Evolutionary conservation across 1,140 invertebrate genomes (phyloP), one percentile per base, ranked within the genome.

Genomic region (Nephila pilipes): DNA sequence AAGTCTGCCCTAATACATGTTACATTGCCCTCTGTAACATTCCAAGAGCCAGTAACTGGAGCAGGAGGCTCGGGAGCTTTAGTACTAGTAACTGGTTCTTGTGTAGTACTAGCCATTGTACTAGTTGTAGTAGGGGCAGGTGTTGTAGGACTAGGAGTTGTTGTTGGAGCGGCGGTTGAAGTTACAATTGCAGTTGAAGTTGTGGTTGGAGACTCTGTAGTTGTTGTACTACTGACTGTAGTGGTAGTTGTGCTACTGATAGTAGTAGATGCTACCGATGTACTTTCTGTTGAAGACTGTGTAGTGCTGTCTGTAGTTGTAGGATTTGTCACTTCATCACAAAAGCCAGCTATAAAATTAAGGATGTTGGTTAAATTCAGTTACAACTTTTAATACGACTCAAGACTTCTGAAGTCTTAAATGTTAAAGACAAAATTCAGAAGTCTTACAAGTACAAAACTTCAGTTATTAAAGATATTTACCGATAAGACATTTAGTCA

Each of bases 1-100:
- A 88, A 63, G 22, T 87, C 55, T 10, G 85, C 88, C 87, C 65
- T 90, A 25, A 93, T 85, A n/a, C 93, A 94, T 29, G 88, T 93
- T 12, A 36, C 18, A 55, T 94, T 92, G 16, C 32, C 87, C 20
- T 91, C 65, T 20, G 92, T 63, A 32, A 93, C 63, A 75, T 79
- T 87, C 75, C 81, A 89, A 16, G 18, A 25, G 5, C 94, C 81
- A 16, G 12, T 20, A 63, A 65, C 80, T 8, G 90, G 80, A 79
- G 20, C 58, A 18, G 92, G 90, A 32, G 32, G 55, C 22, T 25
- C 10, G 12, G 85, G 29, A 2, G 57, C 29, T 25, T 69, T 81
- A 25, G 91, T 65, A 18, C 83, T 36, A 32, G 92, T 87, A 38
- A 80, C 69, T 87, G 69, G 46, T 29, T 10, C 22, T 32, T 54